A percentile compares a stretch with the other conserved stretches of the same genome.
phyloP scores from a whole-genome alignment of 2,888 invertebrate genomes.

The Lasioglossum lativentre region DNA sequence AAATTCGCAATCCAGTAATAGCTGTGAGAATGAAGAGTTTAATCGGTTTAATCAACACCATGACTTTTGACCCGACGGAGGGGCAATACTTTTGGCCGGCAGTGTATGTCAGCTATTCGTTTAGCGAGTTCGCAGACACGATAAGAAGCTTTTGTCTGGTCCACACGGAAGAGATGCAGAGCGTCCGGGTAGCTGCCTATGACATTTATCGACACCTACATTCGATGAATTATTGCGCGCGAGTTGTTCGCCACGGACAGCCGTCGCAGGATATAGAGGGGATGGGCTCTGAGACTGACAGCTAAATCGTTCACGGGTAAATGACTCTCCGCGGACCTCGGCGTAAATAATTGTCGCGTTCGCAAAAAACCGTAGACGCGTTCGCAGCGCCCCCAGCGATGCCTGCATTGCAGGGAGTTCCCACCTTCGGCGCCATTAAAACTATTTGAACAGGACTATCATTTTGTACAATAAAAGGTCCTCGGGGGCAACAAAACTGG shows the following conservation, averaged over 20 bases:
- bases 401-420: not conserved
- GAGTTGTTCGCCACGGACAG: constrained; percentile 28
- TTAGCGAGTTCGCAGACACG: constrained; percentile 6
- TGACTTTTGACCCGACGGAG: not conserved
- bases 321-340: constrained; percentile 48
- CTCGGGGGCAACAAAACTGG: not conserved
- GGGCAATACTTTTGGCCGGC: not conserved
- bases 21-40: not conserved
- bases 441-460: not conserved
- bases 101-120: not conserved
- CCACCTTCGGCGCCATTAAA: constrained; percentile 6
- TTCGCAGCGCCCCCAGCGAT: not conserved
- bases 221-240: constrained; percentile 57
- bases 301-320: constrained; percentile 51
- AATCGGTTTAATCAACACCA: not conserved
- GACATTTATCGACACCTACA: constrained; percentile 63
- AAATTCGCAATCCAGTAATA: too few species aligned
- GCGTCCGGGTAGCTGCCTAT: constrained; percentile 26
- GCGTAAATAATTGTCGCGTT: constrained; percentile 52
- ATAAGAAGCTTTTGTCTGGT: constrained; percentile 53
- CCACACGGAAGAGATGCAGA: constrained; percentile 19
- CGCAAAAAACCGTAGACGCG: not conserved
- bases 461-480: not conserved
- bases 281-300: constrained; percentile 49
- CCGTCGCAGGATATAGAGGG: constrained; percentile 38